Evolutionary conservation across 2,888 invertebrate species (phyloP).

Genomic region (Microctonus brassicae): DNA sequence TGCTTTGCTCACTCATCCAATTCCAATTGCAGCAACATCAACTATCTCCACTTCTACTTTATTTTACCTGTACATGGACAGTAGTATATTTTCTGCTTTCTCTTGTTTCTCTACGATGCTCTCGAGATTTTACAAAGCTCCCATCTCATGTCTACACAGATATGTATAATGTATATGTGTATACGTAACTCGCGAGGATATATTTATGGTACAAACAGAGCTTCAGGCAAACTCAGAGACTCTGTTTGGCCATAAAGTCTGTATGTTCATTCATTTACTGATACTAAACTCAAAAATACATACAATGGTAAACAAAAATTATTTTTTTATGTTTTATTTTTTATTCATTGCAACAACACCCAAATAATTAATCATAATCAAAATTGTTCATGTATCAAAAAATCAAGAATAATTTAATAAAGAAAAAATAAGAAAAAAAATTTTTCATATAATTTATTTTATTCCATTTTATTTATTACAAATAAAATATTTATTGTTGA

Average conservation of each 20-base stretch:
- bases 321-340: not conserved
- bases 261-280: not conserved
- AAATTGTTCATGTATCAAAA: no score
- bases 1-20: not conserved
- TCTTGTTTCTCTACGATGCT: not conserved
- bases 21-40: not conserved
- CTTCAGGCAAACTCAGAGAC: not conserved
- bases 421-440: no score
- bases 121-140: not conserved
- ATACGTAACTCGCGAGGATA: no score
- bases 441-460: no score
- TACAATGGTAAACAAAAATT: not conserved
- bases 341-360: not conserved
- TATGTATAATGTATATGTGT: not conserved
- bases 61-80: not conserved
- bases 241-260: not conserved
- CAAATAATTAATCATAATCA: no score
- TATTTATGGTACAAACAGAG: not conserved
- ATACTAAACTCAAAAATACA: not conserved
- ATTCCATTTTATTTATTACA: no score
- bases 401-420: no score
- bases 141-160: not conserved
- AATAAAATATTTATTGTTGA: no score
- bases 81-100: not conserved
- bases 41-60: not conserved